Evolutionary conservation across 2,113 vertebrate species (phyloP).

Genomic region (Nanorana parkeri): DNA sequence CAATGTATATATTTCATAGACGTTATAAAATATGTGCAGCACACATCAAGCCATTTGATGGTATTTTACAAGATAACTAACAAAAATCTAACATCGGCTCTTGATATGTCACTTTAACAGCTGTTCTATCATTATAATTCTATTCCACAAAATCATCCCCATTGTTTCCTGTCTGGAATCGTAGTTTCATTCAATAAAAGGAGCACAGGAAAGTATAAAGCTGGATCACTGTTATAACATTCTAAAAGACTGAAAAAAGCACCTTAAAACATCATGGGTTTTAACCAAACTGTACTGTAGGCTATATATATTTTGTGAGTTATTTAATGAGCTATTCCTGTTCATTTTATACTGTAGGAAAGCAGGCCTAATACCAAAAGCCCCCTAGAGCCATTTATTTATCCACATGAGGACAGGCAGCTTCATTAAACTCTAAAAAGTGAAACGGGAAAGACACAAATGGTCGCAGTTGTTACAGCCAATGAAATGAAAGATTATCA

Average conservation of each 20-base stretch:
- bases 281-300: slow-evolving; percentile 51
- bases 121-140: slow-evolving; percentile 32
- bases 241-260: slow-evolving; percentile 40
- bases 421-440: slow-evolving; percentile 67
- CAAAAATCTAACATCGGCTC: slow-evolving; percentile 43
- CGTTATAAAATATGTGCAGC: slow-evolving; percentile 11
- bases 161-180: slow-evolving; percentile 37
- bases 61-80: slow-evolving; percentile 38
- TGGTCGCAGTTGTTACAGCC: slow-evolving; percentile 65
- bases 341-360: slow-evolving; percentile 63
- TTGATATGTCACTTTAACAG: slow-evolving; percentile 42
- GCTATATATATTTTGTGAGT: slow-evolving; percentile 62
- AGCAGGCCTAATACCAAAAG: slow-evolving; percentile 54
- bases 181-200: slow-evolving; percentile 27
- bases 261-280: slow-evolving; percentile 54
- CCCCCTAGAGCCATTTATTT: slow-evolving; percentile 63
- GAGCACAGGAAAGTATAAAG: slow-evolving; percentile 43
- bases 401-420: slow-evolving; percentile 46
- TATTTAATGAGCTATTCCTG: slow-evolving; percentile 69
- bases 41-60: slow-evolving; percentile 27
- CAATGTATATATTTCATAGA: slow-evolving; percentile 28
- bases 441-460: slow-evolving; percentile 65
- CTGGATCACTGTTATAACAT: slow-evolving; percentile 38
- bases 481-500: slow-evolving; percentile 79
- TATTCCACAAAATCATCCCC: slow-evolving; percentile 14